Percentiles rank a stretch among this genome's conserved stretches.
Evolutionary conservation across 2,888 invertebrate species (phyloP).

Genomic region (Ischnura elegans): DNA sequence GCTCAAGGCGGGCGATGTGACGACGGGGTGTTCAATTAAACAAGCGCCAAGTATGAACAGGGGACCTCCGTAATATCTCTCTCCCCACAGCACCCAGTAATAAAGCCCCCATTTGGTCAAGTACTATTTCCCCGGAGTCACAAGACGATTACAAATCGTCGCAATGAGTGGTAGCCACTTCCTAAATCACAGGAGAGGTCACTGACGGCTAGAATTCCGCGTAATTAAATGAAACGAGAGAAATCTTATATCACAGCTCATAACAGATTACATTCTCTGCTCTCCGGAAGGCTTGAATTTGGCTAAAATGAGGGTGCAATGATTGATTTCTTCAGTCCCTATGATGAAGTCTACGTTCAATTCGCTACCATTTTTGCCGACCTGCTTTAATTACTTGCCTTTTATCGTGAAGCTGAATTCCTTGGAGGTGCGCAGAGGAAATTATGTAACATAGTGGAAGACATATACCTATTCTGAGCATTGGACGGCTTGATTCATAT

Average conservation of each 20-base stretch:
- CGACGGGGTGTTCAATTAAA: neutral
- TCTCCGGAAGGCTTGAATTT: neutral
- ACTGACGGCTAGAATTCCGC: neutral
- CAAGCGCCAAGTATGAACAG: neutral
- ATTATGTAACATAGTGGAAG: too few species aligned
- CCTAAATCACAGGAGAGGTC: neutral
- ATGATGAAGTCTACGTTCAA: too few species aligned
- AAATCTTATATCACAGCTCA: neutral
- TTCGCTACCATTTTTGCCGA: too few species aligned
- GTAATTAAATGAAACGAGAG: neutral
- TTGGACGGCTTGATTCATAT: too few species aligned
- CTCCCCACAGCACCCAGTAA: neutral
- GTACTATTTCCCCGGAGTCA: slow-evolving; percentile 26
- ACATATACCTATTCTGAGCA: too few species aligned
- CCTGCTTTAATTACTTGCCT: too few species aligned
- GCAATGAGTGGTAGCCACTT: neutral
- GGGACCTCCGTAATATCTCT: too few species aligned
- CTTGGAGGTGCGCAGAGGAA: too few species aligned
- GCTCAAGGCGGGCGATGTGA: neutral
- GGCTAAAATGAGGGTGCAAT: neutral
- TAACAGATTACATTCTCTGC: neutral
- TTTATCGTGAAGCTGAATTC: too few species aligned
- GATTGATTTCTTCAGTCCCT: neutral
- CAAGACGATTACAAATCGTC: neutral
- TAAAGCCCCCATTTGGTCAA: neutral